Evolutionary conservation across 1,140 invertebrate species (phyloP), one percentile per base, ranked within the genome.

Genomic region (Doryteuthis pealeii): DNA sequence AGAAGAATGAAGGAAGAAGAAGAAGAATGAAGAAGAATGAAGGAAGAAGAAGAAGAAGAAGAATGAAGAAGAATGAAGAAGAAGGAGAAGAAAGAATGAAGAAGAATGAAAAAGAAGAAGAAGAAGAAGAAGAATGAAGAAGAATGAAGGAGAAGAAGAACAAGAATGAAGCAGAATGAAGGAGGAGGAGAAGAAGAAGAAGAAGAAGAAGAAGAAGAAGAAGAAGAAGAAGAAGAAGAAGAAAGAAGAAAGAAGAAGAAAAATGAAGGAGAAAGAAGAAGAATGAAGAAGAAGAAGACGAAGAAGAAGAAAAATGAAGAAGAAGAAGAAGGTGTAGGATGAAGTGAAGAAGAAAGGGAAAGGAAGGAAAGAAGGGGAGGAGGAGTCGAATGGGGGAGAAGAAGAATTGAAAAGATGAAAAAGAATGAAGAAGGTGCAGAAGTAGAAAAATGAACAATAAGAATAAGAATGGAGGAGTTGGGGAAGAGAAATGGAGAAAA

Each of bases 341-440:
- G 54, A 76, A 12, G 68, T 69, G 40, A 26, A 26, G 33, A 54
- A 73, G 43, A 71, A 68, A 31, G 75, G 68, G 28, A 33, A 43
- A 45, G 8, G 43, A 14, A 76, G 22, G 26, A 31, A 15, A 31
- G 67, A 28, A 62, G 54, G 26, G 30, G 26, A 32, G 14, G 8
- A 35, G 14, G 43, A 43, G 18, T 22, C n/a, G 26, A 65, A 71
- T 28, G 28, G 67, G 54, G 69, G 54, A 45, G 43, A 69, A 22
- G 28, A 72, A 49, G 58, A 31, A 72, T 31, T 65, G 69, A 40
- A 54, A 65, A 35, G 35, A 68, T 28, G 32, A 66, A 68, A 66
- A 31, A 72, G 62, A 62, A 28, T 33, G 65, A 45, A 45, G 45
- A 32, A 58, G 67, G 31, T 35, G 32, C n/a, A n/a, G n/a, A n/a